These are phyloP conservation scores for Plebejus argus DNA, from an alignment of 2,888 invertebrate genomes.

Conservation along the genomic window DNA sequence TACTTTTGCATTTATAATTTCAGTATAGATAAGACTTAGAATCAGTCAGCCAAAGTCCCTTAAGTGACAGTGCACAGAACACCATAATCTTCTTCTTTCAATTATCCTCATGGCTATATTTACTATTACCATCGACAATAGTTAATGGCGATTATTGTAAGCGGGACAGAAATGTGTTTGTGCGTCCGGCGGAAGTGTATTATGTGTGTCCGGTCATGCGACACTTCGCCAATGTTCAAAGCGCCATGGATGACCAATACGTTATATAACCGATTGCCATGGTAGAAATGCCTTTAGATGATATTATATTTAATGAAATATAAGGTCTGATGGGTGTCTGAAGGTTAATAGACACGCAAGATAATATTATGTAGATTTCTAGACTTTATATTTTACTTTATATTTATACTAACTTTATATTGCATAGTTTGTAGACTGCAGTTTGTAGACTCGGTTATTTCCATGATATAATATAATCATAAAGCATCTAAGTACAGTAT, in stretches of 20 bases:
- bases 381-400: too few relatives aligned
- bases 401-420: too few relatives aligned
- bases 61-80: neutral
- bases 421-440: too few relatives aligned
- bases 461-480: too few relatives aligned
- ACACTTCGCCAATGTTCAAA: neutral
- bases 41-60: too few relatives aligned
- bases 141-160: constrained; percentile 5
- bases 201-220: constrained; percentile 46
- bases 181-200: constrained; percentile 67
- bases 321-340: too few relatives aligned
- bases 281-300: neutral
- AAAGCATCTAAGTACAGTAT: too few relatives aligned
- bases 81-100: neutral
- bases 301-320: neutral
- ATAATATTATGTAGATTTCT: too few relatives aligned
- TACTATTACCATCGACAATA: constrained; percentile 54
- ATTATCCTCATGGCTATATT: constrained; percentile 43
- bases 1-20: too few relatives aligned
- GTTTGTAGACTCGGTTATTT: too few relatives aligned
- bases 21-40: too few relatives aligned
- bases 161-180: constrained; percentile 28
- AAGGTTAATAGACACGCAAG: too few relatives aligned
- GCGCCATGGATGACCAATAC: neutral
- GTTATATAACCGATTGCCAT: neutral